Conservation (phyloP, 1,140 invertebrate genomes). For the Lethocerus indicus region DNA sequence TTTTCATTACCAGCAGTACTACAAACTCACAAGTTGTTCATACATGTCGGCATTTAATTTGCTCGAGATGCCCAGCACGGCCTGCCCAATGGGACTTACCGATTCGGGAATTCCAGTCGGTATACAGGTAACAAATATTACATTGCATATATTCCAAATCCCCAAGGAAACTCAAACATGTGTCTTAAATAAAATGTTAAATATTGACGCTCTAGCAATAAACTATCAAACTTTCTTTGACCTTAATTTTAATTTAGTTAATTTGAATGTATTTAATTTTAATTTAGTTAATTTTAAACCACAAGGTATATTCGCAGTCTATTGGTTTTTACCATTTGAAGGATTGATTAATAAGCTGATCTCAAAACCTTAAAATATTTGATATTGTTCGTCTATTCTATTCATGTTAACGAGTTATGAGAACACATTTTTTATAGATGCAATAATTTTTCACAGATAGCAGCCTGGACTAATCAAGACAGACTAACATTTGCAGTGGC, state of each 20-base stretch:
- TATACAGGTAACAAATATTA: constrained; percentile 51
- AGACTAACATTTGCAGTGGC: constrained; percentile 70
- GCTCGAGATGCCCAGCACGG: constrained; percentile 66
- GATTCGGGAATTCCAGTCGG: constrained; percentile 62
- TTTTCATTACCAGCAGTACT: constrained; percentile 55
- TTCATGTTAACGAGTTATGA: constrained; percentile 57
- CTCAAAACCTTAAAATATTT: too few relatives aligned
- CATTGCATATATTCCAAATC: too few relatives aligned
- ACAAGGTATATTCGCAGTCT: constrained; percentile 61
- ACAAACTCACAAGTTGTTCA: constrained; percentile 51
- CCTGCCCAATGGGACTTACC: constrained; percentile 57
- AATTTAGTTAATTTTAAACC: constrained; percentile 71
- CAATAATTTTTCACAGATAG: constrained; percentile 26
- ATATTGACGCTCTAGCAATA: constrained; percentile 43
- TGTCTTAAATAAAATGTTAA: constrained; percentile 8
- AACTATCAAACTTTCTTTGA: constrained; percentile 53
- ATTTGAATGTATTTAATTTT: constrained; percentile 66
- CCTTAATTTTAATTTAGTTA: too few relatives aligned
- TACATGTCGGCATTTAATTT: constrained; percentile 74
- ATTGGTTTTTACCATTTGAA: too few relatives aligned
- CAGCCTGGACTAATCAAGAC: constrained; percentile 52
- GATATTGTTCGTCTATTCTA: too few relatives aligned
- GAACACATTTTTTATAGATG: constrained; percentile 38
- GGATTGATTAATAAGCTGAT: too few relatives aligned
- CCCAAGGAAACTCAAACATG: too few relatives aligned